Evolutionary conservation across 2,113 vertebrate genomes (phyloP).

Genomic region (Dunckerocampus dactyliophorus): DNA sequence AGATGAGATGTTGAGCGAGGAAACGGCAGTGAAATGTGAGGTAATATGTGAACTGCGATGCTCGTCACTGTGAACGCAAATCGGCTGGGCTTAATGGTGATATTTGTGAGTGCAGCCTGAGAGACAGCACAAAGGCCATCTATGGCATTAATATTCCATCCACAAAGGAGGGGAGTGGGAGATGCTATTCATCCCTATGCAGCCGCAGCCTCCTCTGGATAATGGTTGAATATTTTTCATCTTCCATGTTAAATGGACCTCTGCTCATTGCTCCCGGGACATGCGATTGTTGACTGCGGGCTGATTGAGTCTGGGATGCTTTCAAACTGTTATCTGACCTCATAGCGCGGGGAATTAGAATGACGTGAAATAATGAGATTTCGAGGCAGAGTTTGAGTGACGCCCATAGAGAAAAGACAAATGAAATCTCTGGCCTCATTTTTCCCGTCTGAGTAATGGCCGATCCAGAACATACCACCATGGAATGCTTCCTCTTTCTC

Average conservation of each 20-base stretch:
- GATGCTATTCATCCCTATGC: conserved; percentile 45
- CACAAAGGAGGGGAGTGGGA: conserved; percentile 24
- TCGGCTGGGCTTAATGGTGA: conserved; percentile 36
- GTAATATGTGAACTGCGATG: not conserved
- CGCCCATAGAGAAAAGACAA: conserved; percentile 1
- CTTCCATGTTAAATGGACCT: conserved; percentile 35
- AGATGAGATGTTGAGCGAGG: conserved; percentile 12
- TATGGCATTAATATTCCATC: conserved; percentile 60
- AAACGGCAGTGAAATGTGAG: conserved; percentile 5
- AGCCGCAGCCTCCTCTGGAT: conserved; percentile 36
- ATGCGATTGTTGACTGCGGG: conserved; percentile 19
- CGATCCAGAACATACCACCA: conserved; percentile 43
- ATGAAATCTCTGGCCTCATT: not conserved
- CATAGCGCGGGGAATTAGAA: conserved; percentile 9
- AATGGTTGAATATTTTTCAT: conserved; percentile 55
- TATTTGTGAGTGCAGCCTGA: conserved; percentile 35
- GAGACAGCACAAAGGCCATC: conserved; percentile 49
- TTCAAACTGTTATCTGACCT: conserved; percentile 15
- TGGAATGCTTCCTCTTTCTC: conserved; percentile 32
- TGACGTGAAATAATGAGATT: conserved; percentile 21
- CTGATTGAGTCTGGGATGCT: conserved; percentile 11
- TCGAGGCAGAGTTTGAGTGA: conserved; percentile 31
- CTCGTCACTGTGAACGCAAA: conserved; percentile 17
- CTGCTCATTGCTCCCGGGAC: conserved; percentile 16
- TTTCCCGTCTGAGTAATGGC: not conserved